A percentile compares a stretch with the other conserved stretches of the same genome.
These are phyloP conservation scores for Drosophila kanekoi DNA, from an alignment of 2,888 invertebrate genomes.

Conservation along the genomic window DNA sequence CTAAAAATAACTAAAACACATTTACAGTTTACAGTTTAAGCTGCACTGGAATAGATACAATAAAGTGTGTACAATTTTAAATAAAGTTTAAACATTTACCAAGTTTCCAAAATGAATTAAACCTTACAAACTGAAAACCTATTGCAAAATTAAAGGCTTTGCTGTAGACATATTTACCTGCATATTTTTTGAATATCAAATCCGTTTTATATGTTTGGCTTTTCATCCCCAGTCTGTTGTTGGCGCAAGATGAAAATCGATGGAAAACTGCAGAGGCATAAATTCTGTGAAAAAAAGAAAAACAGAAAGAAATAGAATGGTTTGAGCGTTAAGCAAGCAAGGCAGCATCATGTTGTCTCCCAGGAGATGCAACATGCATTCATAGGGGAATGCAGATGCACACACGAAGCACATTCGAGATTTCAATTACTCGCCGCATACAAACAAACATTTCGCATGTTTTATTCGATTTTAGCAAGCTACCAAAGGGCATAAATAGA, in stretches of 20 bases:
- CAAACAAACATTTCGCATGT: constrained; percentile 40
- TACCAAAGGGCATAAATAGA: constrained; percentile 47
- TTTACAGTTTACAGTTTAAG: too few relatives aligned
- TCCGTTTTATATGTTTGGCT: constrained; percentile 82
- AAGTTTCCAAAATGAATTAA: too few relatives aligned
- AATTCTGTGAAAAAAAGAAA: constrained; percentile 75
- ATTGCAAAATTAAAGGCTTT: neutral
- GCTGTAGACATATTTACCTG: constrained; percentile 75
- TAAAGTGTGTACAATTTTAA: too few relatives aligned
- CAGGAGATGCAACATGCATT: constrained; percentile 23
- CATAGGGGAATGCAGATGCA: constrained; percentile 15
- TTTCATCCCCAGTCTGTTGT: constrained; percentile 85
- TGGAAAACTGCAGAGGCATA: constrained; percentile 75
- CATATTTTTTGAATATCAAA: constrained; percentile 83
- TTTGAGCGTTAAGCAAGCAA: constrained; percentile 15
- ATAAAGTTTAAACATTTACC: too few relatives aligned
- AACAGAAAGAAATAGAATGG: constrained; percentile 14
- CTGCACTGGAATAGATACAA: too few relatives aligned
- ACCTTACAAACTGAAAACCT: too few relatives aligned
- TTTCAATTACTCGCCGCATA: constrained; percentile 60
- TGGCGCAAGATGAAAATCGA: constrained; percentile 76
- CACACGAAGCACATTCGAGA: constrained; percentile 24
- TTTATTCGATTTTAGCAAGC: constrained; percentile 58
- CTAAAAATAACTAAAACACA: too few relatives aligned
- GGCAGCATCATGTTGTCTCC: constrained; percentile 15